Conservation (phyloP, 2,888 invertebrate species). For the Mechanitis mazaeus region DNA sequence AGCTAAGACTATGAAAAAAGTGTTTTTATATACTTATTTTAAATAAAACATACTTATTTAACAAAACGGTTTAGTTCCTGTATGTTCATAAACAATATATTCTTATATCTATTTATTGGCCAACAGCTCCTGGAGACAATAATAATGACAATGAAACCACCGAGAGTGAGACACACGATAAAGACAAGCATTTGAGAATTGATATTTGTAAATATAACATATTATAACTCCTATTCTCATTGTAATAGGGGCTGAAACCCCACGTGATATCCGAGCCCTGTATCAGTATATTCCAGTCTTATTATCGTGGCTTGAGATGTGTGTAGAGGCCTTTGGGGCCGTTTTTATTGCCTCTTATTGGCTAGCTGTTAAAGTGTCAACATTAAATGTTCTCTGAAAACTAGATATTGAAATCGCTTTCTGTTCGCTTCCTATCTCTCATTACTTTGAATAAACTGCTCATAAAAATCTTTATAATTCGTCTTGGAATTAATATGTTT, state of each 20-base stretch:
- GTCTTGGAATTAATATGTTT: no score
- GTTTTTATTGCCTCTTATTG: conserved; percentile 58
- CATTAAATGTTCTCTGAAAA: conserved; percentile 40
- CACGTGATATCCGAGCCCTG: neutral
- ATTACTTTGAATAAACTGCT: neutral
- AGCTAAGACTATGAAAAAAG: no score
- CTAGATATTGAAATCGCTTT: conserved; percentile 15
- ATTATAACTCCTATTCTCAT: no score
- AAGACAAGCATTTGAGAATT: conserved; percentile 37
- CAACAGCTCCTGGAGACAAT: neutral
- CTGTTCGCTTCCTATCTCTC: conserved; percentile 1
- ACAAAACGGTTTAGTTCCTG: no score
- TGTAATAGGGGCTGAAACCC: no score
- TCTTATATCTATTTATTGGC: neutral
- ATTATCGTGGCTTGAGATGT: conserved; percentile 5
- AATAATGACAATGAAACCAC: conserved; percentile 22
- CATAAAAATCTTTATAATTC: neutral
- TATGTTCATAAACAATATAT: no score
- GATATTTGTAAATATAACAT: neutral
- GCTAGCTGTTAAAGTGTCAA: conserved; percentile 53
- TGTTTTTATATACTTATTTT: no score
- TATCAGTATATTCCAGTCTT: neutral
- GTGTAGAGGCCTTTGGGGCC: conserved; percentile 41
- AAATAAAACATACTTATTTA: no score
- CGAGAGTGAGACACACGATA: conserved; percentile 32